Evolutionary conservation across 2,888 invertebrate species (phyloP).

Genomic region (Eupithecia subfuscata): DNA sequence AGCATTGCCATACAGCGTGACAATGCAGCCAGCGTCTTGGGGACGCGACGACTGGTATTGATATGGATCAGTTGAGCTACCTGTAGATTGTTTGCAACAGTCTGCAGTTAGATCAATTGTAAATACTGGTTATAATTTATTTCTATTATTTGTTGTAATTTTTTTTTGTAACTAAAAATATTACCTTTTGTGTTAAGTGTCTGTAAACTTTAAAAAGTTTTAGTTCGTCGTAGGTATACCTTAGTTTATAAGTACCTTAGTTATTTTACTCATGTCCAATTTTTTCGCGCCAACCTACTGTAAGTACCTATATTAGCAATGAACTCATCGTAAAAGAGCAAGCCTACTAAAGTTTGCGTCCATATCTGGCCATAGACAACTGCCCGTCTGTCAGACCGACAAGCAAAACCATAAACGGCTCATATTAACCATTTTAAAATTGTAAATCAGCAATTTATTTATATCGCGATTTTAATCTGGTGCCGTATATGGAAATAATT

Average conservation of each 20-base stretch:
- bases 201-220: too few species aligned
- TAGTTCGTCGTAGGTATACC: too few species aligned
- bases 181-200: too few species aligned
- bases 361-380: constrained; percentile 51
- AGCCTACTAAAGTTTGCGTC: constrained; percentile 46
- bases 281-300: constrained; percentile 28
- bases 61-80: too few species aligned
- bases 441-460: constrained; percentile 75
- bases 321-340: constrained; percentile 47
- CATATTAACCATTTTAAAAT: constrained; percentile 74
- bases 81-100: too few species aligned
- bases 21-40: too few species aligned
- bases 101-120: too few species aligned
- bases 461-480: constrained; percentile 56
- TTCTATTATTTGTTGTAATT: too few species aligned
- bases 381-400: constrained; percentile 66
- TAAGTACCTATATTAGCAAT: constrained; percentile 36
- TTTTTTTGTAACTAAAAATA: too few species aligned
- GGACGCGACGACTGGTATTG: too few species aligned
- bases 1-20: too few species aligned
- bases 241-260: background rate
- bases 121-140: too few species aligned
- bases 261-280: constrained; percentile 17
- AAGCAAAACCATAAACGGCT: constrained; percentile 62
- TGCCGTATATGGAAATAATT: constrained; percentile 62